phyloP scores from a whole-genome alignment of 2,888 invertebrate genomes.

The Listrodromus nycthemerus region DNA sequence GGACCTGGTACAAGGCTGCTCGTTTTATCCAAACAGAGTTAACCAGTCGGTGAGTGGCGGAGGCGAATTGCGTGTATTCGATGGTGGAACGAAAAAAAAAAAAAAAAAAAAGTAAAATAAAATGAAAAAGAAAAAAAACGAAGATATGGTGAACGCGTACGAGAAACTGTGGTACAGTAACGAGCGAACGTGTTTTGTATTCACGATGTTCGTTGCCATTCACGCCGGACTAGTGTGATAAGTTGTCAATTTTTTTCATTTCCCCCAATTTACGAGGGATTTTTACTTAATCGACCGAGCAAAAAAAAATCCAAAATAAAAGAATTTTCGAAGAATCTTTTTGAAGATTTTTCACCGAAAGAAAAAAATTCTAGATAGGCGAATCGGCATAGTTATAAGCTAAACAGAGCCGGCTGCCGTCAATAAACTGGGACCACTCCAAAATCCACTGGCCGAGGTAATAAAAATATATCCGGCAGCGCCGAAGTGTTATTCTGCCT shows the following conservation, averaged over 20 bases:
- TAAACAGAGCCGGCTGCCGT: too few species aligned
- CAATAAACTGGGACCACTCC: too few species aligned
- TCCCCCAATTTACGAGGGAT: neutral
- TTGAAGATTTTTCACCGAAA: too few species aligned
- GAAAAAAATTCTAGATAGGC: too few species aligned
- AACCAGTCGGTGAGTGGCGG: constrained; percentile 33
- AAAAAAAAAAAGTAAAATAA: constrained; percentile 14
- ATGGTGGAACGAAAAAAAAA: constrained; percentile 23
- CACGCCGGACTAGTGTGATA: constrained; percentile 2
- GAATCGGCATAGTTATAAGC: too few species aligned
- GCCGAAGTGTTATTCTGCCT: neutral
- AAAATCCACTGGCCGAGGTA: neutral
- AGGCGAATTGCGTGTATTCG: constrained; percentile 26
- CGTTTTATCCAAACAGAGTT: constrained; percentile 44
- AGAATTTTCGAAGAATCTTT: too few species aligned
- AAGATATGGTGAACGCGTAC: constrained; percentile 22
- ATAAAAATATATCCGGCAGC: neutral
- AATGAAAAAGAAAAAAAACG: constrained; percentile 17
- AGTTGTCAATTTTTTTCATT: neutral
- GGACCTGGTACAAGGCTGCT: constrained; percentile 9
- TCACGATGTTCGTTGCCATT: constrained; percentile 29
- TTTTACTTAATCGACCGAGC: too few species aligned
- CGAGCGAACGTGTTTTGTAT: constrained; percentile 47
- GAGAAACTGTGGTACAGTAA: constrained; percentile 34
- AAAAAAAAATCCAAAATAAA: too few species aligned